phyloP scores from a whole-genome alignment of 2,113 vertebrate species.

The Paraplagusia blochii region DNA sequence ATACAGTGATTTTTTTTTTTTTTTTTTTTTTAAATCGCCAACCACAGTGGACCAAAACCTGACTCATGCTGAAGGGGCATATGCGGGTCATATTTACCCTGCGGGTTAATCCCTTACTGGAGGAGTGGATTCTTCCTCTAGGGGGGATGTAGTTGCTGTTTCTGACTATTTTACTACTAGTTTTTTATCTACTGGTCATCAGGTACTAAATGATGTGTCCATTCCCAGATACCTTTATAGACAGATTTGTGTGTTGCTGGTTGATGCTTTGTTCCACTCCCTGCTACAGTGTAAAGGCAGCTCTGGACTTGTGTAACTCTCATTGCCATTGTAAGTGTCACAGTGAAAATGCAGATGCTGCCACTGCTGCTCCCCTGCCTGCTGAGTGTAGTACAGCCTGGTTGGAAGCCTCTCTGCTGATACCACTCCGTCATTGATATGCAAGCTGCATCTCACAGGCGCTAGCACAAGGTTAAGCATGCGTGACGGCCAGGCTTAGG shows the following conservation, averaged over 20 bases:
- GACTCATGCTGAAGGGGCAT: no score
- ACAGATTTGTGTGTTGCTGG: background rate
- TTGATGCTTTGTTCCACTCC: background rate
- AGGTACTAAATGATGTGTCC: background rate
- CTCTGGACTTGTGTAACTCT: conserved; percentile 13
- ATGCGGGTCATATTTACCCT: no score
- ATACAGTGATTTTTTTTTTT: no score
- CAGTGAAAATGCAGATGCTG: conserved; percentile 37
- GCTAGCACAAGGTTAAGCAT: conserved; percentile 78
- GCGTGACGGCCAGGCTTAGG: conserved; percentile 72
- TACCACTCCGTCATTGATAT: conserved; percentile 75
- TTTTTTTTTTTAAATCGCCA: no score
- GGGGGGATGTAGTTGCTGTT: no score
- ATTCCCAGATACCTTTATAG: background rate
- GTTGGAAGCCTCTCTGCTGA: conserved; percentile 62
- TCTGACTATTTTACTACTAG: no score
- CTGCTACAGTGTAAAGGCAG: conserved; percentile 4
- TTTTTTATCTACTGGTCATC: no score
- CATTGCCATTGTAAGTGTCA: conserved; percentile 9
- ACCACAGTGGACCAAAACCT: no score
- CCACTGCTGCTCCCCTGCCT: conserved; percentile 20
- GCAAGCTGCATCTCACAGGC: conserved; percentile 70
- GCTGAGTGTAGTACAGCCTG: conserved; percentile 43
- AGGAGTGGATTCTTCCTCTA: no score
- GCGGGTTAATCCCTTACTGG: no score